Conservation (phyloP, 2,888 invertebrate genomes). For the Hedychridium roseum region DNA sequence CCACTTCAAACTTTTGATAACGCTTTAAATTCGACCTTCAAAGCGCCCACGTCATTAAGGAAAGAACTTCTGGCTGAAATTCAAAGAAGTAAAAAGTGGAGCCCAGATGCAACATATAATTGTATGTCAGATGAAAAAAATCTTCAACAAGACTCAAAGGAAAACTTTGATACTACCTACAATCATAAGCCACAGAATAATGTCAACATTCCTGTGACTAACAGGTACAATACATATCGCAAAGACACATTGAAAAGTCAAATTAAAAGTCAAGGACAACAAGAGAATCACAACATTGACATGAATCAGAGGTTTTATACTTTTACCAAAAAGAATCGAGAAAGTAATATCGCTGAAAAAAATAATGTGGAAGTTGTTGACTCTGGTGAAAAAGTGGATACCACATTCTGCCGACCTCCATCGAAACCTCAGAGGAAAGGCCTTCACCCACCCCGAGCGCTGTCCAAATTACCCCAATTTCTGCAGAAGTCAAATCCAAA, state of each 20-base stretch:
- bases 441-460: constrained; percentile 38
- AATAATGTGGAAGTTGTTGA: constrained; percentile 22
- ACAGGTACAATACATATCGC: constrained; percentile 49
- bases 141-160: constrained; percentile 5
- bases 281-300: neutral
- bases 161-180: constrained; percentile 18
- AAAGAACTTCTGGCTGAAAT: constrained; percentile 47
- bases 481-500: constrained; percentile 61
- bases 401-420: constrained; percentile 27
- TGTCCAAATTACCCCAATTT: constrained; percentile 53
- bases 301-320: constrained; percentile 43
- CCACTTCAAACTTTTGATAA: constrained; percentile 2
- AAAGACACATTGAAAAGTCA: constrained; percentile 29
- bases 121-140: constrained; percentile 22
- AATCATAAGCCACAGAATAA: constrained; percentile 13
- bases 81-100: constrained; percentile 34
- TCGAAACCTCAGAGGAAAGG: constrained; percentile 31
- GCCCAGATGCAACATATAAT: constrained; percentile 37
- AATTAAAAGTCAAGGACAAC: constrained; percentile 4
- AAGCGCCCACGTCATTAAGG: constrained; percentile 38
- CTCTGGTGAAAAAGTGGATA: constrained; percentile 19
- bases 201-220: constrained; percentile 28
- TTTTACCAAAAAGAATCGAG: constrained; percentile 45
- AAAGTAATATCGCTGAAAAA: constrained; percentile 22
- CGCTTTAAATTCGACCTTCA: constrained; percentile 15